phyloP scores from a whole-genome alignment of 2,888 invertebrate species.

The Pegoplata infirma region DNA sequence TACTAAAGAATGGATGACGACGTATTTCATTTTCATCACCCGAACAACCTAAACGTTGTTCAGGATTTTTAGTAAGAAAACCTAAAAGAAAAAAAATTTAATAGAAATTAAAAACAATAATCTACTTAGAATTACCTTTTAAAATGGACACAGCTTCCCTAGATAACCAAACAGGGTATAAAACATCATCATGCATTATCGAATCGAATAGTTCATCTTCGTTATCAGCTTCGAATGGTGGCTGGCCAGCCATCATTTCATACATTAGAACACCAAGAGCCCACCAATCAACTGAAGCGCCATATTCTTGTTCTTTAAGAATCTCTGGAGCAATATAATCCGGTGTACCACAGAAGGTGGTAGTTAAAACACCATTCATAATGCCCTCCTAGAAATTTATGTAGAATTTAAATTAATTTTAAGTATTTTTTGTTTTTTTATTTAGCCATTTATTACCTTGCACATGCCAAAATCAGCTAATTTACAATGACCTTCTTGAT shows the following conservation, averaged over 20 bases:
- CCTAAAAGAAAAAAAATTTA: conserved; percentile 82
- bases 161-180: conserved; percentile 98
- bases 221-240: conserved; percentile 99
- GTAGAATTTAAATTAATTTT: conserved; percentile 6
- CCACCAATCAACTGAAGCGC: conserved; percentile 96
- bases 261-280: conserved; percentile 98
- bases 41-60: conserved; percentile 94
- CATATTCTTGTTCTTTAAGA: conserved; percentile 94
- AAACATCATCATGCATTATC: conserved; percentile 98
- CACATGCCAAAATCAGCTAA: conserved; percentile 99
- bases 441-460: conserved; percentile 83
- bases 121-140: conserved; percentile 80
- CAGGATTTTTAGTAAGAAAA: conserved; percentile 99
- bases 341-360: conserved; percentile 99
- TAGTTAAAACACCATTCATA: conserved; percentile 89
- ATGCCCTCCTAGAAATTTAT: conserved; percentile 76
- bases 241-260: conserved; percentile 99
- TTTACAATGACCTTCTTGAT: conserved; percentile 96
- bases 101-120: background rate
- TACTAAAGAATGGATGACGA: conserved; percentile 93
- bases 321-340: conserved; percentile 99
- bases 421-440: background rate
- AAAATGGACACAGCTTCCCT: conserved; percentile 94
- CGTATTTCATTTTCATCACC: conserved; percentile 86
- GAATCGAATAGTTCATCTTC: conserved; percentile 99